Evolutionary conservation across 2,888 invertebrate species (phyloP), one percentile per base, ranked within the genome.

Genomic region (Branchipolynoe longqiensis): DNA sequence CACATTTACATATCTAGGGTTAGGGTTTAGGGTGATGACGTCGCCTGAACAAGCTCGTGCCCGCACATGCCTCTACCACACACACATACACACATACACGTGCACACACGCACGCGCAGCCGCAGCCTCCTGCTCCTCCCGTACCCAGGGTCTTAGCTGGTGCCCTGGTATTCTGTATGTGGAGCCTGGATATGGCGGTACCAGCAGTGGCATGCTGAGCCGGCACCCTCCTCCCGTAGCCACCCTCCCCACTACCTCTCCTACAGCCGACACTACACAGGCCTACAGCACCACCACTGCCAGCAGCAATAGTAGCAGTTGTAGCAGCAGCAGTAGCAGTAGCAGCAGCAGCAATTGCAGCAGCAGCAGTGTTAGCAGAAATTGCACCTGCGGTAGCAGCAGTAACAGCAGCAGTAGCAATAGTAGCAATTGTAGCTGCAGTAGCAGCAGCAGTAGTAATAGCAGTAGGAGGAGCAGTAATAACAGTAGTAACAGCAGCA

Each of bases 1-100:
- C 31, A 62, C 62, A 69, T 69, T 69, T 69, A 69, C 69, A 69
- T 69, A 69, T 69, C 69, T 69, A 69, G 69, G 69, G 69, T 31
- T 31, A 38, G 69, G 69, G 69, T 69, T 69, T 69, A 69, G 69
- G 69, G 69, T 69, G 38, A 38, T 1, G 22, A 25, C 58, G 3
- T 25, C 62, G 22, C n/a, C 56, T 56, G 56, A n/a, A n/a, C n/a
- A n/a, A n/a, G n/a, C n/a, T n/a, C n/a, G n/a, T n/a, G n/a, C n/a
- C n/a, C n/a, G n/a, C n/a, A n/a, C n/a, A n/a, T n/a, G n/a, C n/a
- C n/a, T n/a, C n/a, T n/a, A n/a, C n/a, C n/a, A n/a, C n/a, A n/a
- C n/a, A n/a, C n/a, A n/a, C n/a, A n/a, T n/a, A n/a, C n/a, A n/a
- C n/a, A n/a, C n/a, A n/a, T n/a, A n/a, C n/a, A n/a, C n/a, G n/a